Evolutionary conservation across 2,888 invertebrate genomes (phyloP), one percentile per base, ranked within the genome.

Genomic region (Andrena chrysosceles): DNA sequence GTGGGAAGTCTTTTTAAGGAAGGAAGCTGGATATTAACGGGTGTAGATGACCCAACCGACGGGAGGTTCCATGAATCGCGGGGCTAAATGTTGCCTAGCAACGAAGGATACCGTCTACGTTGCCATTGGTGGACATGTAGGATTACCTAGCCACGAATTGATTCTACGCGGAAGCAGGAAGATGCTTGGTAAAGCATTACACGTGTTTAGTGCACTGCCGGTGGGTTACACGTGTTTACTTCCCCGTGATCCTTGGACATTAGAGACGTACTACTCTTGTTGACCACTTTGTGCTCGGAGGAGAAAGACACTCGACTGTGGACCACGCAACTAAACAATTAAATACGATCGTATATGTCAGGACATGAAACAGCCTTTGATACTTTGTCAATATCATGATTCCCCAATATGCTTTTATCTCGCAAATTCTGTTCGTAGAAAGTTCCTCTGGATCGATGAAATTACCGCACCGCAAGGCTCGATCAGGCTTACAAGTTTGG

Each of bases 171-270:
- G 49, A 64, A 13, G 13, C 10, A 20, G 48, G 80, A 76, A 68
- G 82, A 52, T 67, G 48, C 33, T 54, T 54, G 33, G 56, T 52
- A 20, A 68, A 76, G 76, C 76, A 63, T 82, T 81, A 82, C 70
- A 82, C 70, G 81, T 75, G 82, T 71, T 82, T 33, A 71, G 48
- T 8, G 33, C 49, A 31, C 13, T 42, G 75, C 67, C 62, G 48
- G 68, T 64, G 33, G 48, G 48, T 49, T 59, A 73, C 66, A 13
- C 63, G 63, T 76, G 71, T 82, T 67, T 59, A 13, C 52, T 56
- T 49, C 26, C 33, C 26, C 63, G 64, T 64, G 63, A 68, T 81
- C 60, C 62, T 67, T 48, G 67, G 71, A 63, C 70, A 49, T 59
- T 63, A 7, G 48, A 62, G 60, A 62, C 48, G 71, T 48, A 64